These are phyloP conservation scores for Microdon myrmicae DNA, from an alignment of 2,888 invertebrate genomes.

Conservation along the genomic window DNA sequence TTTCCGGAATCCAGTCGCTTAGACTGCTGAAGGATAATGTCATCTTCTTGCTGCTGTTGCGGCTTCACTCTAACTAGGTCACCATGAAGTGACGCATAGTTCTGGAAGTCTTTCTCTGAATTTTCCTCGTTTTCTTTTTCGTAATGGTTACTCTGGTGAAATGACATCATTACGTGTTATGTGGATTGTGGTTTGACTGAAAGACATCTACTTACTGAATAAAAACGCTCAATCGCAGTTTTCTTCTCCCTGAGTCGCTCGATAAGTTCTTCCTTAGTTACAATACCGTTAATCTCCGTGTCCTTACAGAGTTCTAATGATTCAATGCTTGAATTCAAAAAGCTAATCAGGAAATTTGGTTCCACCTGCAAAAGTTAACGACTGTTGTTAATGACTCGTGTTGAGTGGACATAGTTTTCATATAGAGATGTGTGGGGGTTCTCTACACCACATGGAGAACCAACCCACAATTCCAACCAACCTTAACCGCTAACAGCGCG, in stretches of 20 bases:
- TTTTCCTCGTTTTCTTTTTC: constrained; percentile 36
- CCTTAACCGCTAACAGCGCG: no score
- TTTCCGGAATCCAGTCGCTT: constrained; percentile 63
- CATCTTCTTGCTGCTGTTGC: constrained; percentile 49
- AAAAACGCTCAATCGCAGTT: constrained; percentile 63
- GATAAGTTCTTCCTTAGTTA: constrained; percentile 71
- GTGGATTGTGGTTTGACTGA: no score
- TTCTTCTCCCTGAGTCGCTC: constrained; percentile 74
- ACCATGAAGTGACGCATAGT: constrained; percentile 12
- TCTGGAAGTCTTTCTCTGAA: constrained; percentile 30
- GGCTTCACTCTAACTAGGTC: constrained; percentile 32
- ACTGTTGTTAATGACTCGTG: no score
- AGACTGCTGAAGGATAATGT: constrained; percentile 57
- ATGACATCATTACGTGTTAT: no score
- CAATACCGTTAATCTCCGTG: constrained; percentile 66
- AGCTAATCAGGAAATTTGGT: constrained; percentile 77
- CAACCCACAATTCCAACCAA: no score
- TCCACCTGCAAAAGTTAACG: constrained; percentile 71
- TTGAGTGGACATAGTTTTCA: no score
- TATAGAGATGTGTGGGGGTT: no score
- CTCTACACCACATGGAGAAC: no score
- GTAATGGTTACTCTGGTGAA: constrained; percentile 16
- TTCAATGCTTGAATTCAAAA: constrained; percentile 77
- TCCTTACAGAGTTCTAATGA: constrained; percentile 68
- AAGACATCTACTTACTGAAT: constrained; percentile 57